Evolutionary conservation across 2,797 vertebrate genomes (phyloP).

Genomic region (Parambassis ranga): DNA sequence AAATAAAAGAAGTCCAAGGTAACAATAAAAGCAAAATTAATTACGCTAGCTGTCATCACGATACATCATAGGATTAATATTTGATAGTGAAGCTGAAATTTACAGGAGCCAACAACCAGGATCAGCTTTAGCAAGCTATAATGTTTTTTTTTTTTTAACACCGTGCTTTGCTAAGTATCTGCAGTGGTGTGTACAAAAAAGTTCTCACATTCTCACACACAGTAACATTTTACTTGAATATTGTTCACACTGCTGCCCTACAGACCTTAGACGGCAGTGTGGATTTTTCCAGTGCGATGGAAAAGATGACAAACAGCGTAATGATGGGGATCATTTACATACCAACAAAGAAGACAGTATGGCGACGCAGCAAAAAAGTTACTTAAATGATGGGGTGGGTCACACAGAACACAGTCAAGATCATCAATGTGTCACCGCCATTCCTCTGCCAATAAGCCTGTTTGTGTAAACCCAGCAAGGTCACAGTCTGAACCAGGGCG

Average conservation of each 20-base stretch:
- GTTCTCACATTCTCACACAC: not conserved
- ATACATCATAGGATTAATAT: too few relatives aligned
- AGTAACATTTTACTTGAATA: too few relatives aligned
- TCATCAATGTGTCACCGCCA: conserved; percentile 34
- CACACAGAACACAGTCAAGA: conserved; percentile 23
- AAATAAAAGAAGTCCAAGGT: too few relatives aligned
- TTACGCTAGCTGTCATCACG: too few relatives aligned
- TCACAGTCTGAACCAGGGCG: conserved; percentile 28
- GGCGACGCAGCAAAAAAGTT: not conserved
- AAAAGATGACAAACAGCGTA: not conserved
- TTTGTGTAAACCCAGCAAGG: conserved; percentile 28
- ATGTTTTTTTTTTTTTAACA: too few relatives aligned
- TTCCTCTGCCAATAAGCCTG: conserved; percentile 39
- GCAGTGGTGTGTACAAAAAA: not conserved
- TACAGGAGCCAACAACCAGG: too few relatives aligned
- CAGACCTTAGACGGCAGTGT: too few relatives aligned
- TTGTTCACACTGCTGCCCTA: not conserved
- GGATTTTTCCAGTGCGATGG: not conserved
- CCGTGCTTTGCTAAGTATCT: not conserved
- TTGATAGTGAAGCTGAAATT: too few relatives aligned
- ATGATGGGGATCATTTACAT: not conserved
- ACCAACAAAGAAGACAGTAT: not conserved
- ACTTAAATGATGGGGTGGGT: conserved; percentile 7
- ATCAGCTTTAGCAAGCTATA: too few relatives aligned
- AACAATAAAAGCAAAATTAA: too few relatives aligned